Base-by-base conservation (phyloP, 2,797 vertebrate species). In the Triplophysa yarkandensis region DNA sequence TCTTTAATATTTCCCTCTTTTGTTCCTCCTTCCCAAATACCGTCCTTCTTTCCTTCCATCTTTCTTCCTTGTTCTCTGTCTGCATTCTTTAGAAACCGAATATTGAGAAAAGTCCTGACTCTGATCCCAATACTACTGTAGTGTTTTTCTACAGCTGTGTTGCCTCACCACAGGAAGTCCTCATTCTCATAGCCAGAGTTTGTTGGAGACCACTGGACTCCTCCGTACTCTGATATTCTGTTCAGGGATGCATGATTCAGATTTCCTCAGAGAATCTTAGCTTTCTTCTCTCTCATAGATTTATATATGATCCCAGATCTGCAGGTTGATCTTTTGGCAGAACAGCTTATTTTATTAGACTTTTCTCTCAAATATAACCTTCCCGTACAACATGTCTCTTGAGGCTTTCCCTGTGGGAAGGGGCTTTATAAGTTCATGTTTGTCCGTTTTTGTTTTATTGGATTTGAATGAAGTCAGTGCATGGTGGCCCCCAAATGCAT, bases 251-350 rank as follows among this genome's bases (percentile, higher is more conserved):
- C 19, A 34, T 65, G 50, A 65, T 34, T 55, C 62, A 65, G 62
- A 74, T 44, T 39, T 74, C 61, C 62, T 57, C 6, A 8, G 71
- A 74, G 71, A 74, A 44, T 74, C 71, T 65, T 61, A 64, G 10
- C 32, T 71, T 71, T 71, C 69, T 52, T 48, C 48, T 64, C 48
- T 65, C 62, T 57, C 48, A 55, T 32, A 74, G 71, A 62, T 74
- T 74, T 55, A 65, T 74, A 65, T 44, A 57, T 74, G 61, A 74
- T 74, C 36, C 27, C 36, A 46, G 71, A 43, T 66, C 62, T 57
- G 14, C 62, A 44, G 62, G 71, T 50, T 23, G 71, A 55, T 65
- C 27, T 74, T 27, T 65, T 65, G 34, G 27, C 34, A 57, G 50
- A 66, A 46, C 19, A 44, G 39, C 48, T 65, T 19, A 34, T 74